Evolutionary conservation across 2,797 vertebrate genomes (phyloP).

Genomic region (Buphagus erythrorhynchus): DNA sequence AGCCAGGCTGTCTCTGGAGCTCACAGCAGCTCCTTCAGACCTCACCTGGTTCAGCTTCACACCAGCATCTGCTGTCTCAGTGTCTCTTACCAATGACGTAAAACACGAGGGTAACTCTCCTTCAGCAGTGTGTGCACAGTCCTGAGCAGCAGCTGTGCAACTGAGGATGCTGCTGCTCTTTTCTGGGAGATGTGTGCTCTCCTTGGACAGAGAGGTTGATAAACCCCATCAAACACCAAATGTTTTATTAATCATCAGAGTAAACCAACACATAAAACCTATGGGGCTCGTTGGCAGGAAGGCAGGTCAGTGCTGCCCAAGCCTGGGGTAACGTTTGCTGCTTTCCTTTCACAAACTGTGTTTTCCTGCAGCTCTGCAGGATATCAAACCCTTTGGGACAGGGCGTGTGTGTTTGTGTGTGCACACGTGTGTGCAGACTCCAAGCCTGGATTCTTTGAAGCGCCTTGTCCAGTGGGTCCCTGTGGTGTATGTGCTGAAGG

Average conservation of each 20-base stretch:
- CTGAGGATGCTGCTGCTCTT: background rate
- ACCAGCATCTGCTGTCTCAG: accelerated
- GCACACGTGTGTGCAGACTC: background rate
- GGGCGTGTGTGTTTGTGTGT: accelerated
- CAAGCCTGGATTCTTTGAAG: background rate
- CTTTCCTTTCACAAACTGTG: background rate
- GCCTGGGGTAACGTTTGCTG: background rate
- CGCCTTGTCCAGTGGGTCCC: background rate
- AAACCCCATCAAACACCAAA: background rate
- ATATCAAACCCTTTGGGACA: background rate
- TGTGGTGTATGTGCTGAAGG: background rate
- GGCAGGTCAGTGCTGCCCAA: background rate
- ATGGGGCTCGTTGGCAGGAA: background rate
- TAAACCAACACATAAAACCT: background rate
- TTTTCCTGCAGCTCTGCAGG: background rate
- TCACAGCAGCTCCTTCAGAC: accelerated
- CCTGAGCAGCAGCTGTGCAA: background rate
- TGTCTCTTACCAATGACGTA: accelerated
- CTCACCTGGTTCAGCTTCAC: background rate
- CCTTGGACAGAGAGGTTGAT: background rate
- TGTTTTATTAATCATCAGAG: constrained; percentile 16
- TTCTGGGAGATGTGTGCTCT: background rate
- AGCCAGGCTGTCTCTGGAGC: background rate
- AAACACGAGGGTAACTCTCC: accelerated
- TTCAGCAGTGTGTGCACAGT: accelerated